Base-by-base conservation (phyloP, 1,140 invertebrate species). In the Oncopodura yosiiana region DNA sequence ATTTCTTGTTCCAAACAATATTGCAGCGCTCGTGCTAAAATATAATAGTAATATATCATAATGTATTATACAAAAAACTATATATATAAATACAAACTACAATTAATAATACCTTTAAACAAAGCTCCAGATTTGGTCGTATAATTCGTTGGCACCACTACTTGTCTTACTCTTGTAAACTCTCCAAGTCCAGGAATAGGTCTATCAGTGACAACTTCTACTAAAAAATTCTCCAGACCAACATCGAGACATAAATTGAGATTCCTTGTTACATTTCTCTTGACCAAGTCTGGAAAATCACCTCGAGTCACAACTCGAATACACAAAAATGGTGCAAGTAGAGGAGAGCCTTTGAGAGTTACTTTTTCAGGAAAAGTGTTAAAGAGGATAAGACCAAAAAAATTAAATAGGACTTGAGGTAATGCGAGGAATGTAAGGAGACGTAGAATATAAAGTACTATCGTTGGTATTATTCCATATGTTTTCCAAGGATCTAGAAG, bases 201-300 rank as follows among this genome's bases (percentile, higher is more conserved):
- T 71, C 91, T 94, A 68, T 98, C 94, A 11, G 91, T 94, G 0
- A 97, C 94, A 19, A 98, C 91, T 78, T 98, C 93, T 63, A 98
- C 86, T 54, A 96, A 81, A 68, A 95, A 99, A 69, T 97, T 95
- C 70, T 96, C 90, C 36, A 98, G 71, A 5, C 93, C 93, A 4
- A 87, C 83, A 67, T 90, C 83, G 45, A 83, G 72, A 67, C 94
- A 97, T 41, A 82, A 85, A 62, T 87, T 84, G 69, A 96, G 80
- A 70, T 99, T 99, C 53, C 85, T 77, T 30, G 76, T 73, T 1
- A 97, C 87, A 77, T 96, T 97, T 38, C 79, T 79, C 68, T 82
- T 81, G 0, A 98, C 92, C 43, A 98, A 72, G 56, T 93, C 82
- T 2, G 94, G 89, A 73, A 86, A 97, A 72, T 95, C 89, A 1